Base-by-base conservation (phyloP, 2,113 vertebrate species). In the Haemorhous mexicanus region DNA sequence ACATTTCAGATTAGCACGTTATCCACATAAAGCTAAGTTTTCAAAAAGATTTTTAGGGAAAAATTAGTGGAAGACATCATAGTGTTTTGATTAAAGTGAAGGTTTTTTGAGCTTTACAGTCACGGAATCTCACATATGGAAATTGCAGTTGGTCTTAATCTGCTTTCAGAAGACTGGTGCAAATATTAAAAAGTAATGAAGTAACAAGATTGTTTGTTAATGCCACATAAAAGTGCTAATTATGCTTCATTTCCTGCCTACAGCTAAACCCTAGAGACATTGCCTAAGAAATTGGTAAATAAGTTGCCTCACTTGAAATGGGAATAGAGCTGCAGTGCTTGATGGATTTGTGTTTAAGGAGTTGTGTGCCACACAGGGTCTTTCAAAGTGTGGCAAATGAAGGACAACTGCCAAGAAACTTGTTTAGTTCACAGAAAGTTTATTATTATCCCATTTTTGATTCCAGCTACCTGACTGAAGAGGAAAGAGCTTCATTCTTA, bases 121-220 rank as follows among this genome's bases (percentile, higher is more conserved):
- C 94, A 94, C 55, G 4, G 33, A 95, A 94, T 96, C 77, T 97
- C 97, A 92, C 79, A 96, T 95, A 96, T 97, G 95, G 81, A 98
- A 97, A 98, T 98, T 97, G 75, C 63, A 95, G 84, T 97, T 96
- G 84, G 80, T 97, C 87, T 96, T 97, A 98, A 97, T 97, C 90
- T 96, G 85, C 95, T 97, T 97, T 97, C 88, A 91, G 95, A 97
- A 97, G 86, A 96, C 90, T 96, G 96, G 82, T 91, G 47, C 68
- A 97, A 98, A 97, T 98, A 98, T 98, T 97, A 98, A 98, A 98
- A 97, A 96, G 92, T 97, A 98, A 98, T 98, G 97, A 97, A 97
- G 96, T 98, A 97, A 98, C 96, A 98, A 98, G 97, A 97, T 96
- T 97, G 97, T 98, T 98, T 98, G 97, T 97, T 98, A 98, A 97